Conservation (phyloP, 2,113 vertebrate species). For the Chaenogobius annularis region DNA sequence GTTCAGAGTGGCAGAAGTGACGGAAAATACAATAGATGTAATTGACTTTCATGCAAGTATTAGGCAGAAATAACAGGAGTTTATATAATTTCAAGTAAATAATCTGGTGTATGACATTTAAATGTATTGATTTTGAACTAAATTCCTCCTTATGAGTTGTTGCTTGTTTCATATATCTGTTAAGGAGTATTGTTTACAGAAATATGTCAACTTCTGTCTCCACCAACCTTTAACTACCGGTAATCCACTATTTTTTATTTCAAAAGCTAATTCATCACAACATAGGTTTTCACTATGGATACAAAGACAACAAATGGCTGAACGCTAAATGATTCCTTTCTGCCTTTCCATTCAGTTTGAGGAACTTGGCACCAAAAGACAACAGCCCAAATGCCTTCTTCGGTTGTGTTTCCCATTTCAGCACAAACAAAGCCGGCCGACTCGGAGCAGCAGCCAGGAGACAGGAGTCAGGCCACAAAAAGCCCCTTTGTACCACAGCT, state of each 20-base stretch:
- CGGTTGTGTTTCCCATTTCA: conserved; percentile 15
- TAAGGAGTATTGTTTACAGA: background rate
- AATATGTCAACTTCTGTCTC: background rate
- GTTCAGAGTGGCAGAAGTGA: background rate
- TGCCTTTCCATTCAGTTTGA: conserved; percentile 14
- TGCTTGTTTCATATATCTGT: background rate
- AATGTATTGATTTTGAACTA: too few species aligned
- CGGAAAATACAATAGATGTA: background rate
- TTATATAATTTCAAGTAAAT: background rate
- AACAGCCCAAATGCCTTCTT: background rate
- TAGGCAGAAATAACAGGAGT: background rate
- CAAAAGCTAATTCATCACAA: background rate
- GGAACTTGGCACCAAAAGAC: conserved; percentile 14
- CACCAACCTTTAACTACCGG: background rate
- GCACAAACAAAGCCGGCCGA: conserved; percentile 39
- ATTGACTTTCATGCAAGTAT: background rate
- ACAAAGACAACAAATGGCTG: conserved; percentile 5
- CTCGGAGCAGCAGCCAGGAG: conserved; percentile 27
- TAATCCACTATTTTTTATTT: background rate
- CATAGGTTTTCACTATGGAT: conserved; percentile 12
- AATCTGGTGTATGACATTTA: too few species aligned
- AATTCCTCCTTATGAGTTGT: too few species aligned
- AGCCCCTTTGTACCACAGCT: conserved; percentile 51
- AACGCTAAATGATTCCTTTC: conserved; percentile 23
- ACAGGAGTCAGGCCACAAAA: conserved; percentile 44